Evolutionary conservation across 2,888 invertebrate species (phyloP).

Genomic region (Philopedon plagiatum): DNA sequence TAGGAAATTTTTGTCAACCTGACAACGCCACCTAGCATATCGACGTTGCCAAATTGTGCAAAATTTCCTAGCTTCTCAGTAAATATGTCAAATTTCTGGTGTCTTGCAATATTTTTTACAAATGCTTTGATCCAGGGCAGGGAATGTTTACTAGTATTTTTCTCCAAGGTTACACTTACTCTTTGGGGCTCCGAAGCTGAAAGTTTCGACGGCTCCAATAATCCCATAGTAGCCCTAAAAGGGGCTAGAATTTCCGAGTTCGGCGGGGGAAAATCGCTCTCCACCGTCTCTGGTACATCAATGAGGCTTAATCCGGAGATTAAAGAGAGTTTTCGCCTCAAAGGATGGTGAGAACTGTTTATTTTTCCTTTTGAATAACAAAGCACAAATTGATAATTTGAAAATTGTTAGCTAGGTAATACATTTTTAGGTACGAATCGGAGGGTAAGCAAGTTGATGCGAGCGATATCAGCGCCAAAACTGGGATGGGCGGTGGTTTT

Average conservation of each 20-base stretch:
- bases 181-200: conserved; percentile 94
- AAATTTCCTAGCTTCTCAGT: too few species aligned
- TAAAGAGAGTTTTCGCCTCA: conserved; percentile 85
- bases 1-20: not conserved
- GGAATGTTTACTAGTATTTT: not conserved
- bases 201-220: conserved; percentile 81
- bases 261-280: conserved; percentile 80
- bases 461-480: conserved; percentile 75
- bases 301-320: conserved; percentile 91
- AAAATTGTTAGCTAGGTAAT: too few species aligned
- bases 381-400: not conserved
- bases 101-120: too few species aligned
- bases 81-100: not conserved
- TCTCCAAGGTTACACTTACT: conserved; percentile 79
- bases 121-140: too few species aligned
- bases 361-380: too few species aligned
- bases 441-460: conserved; percentile 77
- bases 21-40: not conserved
- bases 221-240: conserved; percentile 90
- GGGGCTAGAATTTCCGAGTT: conserved; percentile 90
- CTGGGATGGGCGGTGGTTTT: conserved; percentile 52
- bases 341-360: conserved; percentile 81
- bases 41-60: too few species aligned
- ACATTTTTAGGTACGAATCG: conserved; percentile 80
- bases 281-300: conserved; percentile 72